Conservation (phyloP, 2,113 vertebrate genomes). For the Prolemur simus region DNA sequence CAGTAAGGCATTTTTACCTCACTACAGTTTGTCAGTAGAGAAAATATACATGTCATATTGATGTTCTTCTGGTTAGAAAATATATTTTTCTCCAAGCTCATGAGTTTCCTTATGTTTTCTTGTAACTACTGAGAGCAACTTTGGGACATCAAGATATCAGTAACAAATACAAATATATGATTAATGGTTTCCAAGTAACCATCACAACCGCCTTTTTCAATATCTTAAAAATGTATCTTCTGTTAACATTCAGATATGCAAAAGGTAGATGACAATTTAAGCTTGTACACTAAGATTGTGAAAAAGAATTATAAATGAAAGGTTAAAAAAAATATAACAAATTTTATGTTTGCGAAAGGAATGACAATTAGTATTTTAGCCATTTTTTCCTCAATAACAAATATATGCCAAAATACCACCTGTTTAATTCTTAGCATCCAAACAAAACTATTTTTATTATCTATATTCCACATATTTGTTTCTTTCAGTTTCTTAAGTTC, state of each 20-base stretch:
- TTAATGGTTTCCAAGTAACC: conserved; percentile 50
- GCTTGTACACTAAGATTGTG: background rate
- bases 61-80: conserved; percentile 53
- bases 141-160: conserved; percentile 24
- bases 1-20: conserved; percentile 54
- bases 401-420: background rate
- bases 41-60: conserved; percentile 62
- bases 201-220: background rate
- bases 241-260: conserved; percentile 28
- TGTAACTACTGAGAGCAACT: background rate
- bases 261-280: conserved; percentile 16
- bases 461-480: background rate
- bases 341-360: background rate
- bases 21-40: conserved; percentile 47
- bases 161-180: conserved; percentile 34
- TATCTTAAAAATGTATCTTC: background rate
- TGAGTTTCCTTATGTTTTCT: conserved; percentile 59
- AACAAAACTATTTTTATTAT: background rate
- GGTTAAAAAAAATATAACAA: background rate
- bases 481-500: background rate
- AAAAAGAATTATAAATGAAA: background rate
- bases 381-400: conserved; percentile 37
- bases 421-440: background rate
- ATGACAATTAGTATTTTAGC: background rate
- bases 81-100: conserved; percentile 19